Base-by-base conservation (phyloP, 2,797 vertebrate genomes). In the Pitangus sulphuratus region DNA sequence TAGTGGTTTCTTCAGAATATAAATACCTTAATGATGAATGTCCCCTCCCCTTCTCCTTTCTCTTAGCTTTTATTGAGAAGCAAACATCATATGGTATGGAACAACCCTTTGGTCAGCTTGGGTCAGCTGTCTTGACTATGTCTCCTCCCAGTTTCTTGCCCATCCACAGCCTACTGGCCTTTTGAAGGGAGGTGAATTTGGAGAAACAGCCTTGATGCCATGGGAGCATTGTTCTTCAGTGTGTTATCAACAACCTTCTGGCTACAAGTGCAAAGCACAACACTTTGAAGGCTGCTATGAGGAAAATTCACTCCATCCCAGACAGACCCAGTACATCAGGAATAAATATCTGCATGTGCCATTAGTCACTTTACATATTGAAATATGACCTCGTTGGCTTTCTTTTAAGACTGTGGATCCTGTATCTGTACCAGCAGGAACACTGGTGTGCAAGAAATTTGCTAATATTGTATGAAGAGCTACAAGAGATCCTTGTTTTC, bases 21-120 rank as follows among this genome's bases (percentile, higher is more conserved):
- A 47, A 66, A 47, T 47, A 66, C 12, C 33, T 40, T 60, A 19
- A 22, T 33, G 33, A 45, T 0, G 0, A 88, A 66, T 0, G 0
- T 11, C 5, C 13, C 9, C 30, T 33, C 8, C 10, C 12, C 26
- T 54, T 40, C 21, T 68, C 35, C 54, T 40, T 47, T 82, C 47
- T 28, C 21, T 42, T 28, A 54, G 31, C 18, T 54, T 42, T 82
- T 37, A 24, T n/a, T 42, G 18, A 7, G 31, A 14, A 75, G 15
- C 8, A 75, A 37, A 51, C 12, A 14, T 26, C 18, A 22, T 28
- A 8, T 48, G 61, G 12, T 28, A 28, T 16, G 10, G 15, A 68
- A 54, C 15, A 35, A 40, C 26, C 8, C 15, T 53, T 47, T 31
- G 17, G 40, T 68, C 53, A 47, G 2, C 6, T 48, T 54, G 22